These are phyloP conservation scores for Syrphus vitripennis DNA, from an alignment of 2,888 invertebrate genomes.

Conservation along the genomic window DNA sequence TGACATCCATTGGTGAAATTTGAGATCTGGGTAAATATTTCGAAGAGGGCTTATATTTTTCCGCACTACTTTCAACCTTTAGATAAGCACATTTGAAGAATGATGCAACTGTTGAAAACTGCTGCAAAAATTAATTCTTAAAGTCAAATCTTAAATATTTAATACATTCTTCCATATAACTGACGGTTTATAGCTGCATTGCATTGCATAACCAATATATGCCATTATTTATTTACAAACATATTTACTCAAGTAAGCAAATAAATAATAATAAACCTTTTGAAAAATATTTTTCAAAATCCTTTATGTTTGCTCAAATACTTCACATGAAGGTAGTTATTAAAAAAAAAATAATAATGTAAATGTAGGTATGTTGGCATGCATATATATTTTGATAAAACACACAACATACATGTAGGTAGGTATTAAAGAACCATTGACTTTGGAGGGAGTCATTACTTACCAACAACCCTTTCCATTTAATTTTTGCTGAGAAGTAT, in stretches of 20 bases:
- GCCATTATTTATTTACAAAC: not conserved
- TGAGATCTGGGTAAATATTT: no score
- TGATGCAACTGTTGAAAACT: no score
- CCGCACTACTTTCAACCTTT: no score
- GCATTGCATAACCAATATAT: no score
- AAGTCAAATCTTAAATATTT: no score
- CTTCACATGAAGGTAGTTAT: conserved; percentile 28
- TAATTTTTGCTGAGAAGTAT: not conserved
- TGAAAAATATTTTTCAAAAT: not conserved
- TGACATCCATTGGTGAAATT: no score
- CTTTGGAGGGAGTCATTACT: conserved; percentile 25
- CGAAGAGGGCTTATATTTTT: no score
- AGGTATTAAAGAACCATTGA: not conserved
- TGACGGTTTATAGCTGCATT: no score
- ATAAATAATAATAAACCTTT: conserved; percentile 1
- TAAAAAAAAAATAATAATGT: not conserved
- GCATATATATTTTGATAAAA: not conserved
- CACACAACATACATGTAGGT: not conserved
- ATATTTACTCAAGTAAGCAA: not conserved
- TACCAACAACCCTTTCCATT: conserved; percentile 28
- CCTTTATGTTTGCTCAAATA: conserved; percentile 44
- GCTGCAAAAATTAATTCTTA: no score
- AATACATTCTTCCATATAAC: no score
- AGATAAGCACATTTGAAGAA: no score
- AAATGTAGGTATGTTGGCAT: not conserved